phyloP scores from a whole-genome alignment of 2,888 invertebrate genomes.

The Melipona bicolor region DNA sequence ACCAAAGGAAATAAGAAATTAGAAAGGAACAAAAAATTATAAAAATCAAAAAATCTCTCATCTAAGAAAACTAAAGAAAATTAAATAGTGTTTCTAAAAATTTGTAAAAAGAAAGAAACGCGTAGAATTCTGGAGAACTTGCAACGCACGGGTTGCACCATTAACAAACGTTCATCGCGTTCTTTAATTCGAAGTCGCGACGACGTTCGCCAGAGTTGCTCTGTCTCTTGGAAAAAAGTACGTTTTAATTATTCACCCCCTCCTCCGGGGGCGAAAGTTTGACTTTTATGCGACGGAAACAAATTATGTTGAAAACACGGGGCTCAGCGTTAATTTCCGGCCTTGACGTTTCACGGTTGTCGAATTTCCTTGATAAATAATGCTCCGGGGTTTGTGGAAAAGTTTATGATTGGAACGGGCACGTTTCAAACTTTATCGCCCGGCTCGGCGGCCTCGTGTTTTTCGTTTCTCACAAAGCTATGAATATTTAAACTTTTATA shows the following conservation, averaged over 20 bases:
- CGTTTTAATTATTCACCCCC: slow-evolving; percentile 7
- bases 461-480: slow-evolving; percentile 44
- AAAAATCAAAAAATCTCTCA: too few relatives aligned
- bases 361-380: slow-evolving; percentile 53
- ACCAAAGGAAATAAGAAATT: too few relatives aligned
- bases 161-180: not conserved
- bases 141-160: not conserved
- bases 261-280: slow-evolving; percentile 21
- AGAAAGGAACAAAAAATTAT: too few relatives aligned
- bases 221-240: not conserved
- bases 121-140: too few relatives aligned
- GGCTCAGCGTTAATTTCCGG: slow-evolving; percentile 37
- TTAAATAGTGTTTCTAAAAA: too few relatives aligned
- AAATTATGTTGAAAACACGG: slow-evolving; percentile 41
- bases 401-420: slow-evolving; percentile 43
- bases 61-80: too few relatives aligned
- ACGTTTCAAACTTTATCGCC: slow-evolving; percentile 36
- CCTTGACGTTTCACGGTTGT: slow-evolving; percentile 39
- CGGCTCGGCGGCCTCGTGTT: slow-evolving; percentile 36
- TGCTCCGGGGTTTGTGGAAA: slow-evolving; percentile 36
- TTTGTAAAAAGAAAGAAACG: too few relatives aligned
- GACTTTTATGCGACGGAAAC: slow-evolving; percentile 44
- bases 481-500: slow-evolving; percentile 53
- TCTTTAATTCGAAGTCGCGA: not conserved
- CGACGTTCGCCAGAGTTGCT: not conserved